Base-by-base conservation (phyloP, 2,888 invertebrate species). In the Tenthredo notha region DNA sequence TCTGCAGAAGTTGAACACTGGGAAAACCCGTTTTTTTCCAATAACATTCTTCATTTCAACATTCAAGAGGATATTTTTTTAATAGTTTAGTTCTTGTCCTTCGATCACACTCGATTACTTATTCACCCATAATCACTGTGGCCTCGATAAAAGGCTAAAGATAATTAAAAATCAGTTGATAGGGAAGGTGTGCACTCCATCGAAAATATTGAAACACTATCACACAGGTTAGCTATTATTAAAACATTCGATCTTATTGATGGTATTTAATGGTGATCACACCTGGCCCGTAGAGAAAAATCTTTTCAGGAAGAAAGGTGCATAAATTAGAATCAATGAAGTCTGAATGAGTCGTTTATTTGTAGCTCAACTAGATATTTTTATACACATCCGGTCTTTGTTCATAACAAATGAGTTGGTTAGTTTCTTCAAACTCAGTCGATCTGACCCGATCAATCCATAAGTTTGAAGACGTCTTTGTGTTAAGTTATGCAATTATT, bases 1-100 rank as follows among this genome's bases (percentile, higher is more conserved):
- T 80, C 80, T 80, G 80, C 80, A 58, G 80, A 80, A 80, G 80
- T 80, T 58, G 21, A 29, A 80, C 25, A n/a, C 18, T 33, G 40
- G 21, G 21, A 18, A n/a, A 80, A 58, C 61, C 21, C 33, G 37
- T 61, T 40, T 15, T 58, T 61, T 74, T 43, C 43, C 25, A 43
- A 74, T 43, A 40, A 43, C 25, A 74, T 74, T 74, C 72, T n/a
- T 18, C 21, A 74, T 21, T 74, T 43, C 5, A 25, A 15, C 43
- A 6, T 25, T 7, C 12, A 43, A 43, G 12, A 43, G 6, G 15
- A 74, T 43, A 74, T 74, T 74, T 43, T 40, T 43, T 9, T 21
- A 33, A 18, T 18, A 33, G 33, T 33, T 33, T 15, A 33, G 33
- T 67, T 67, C 33, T 33, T 15, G 18, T 6, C 33, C 25, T 18